Percentiles rank a stretch among this genome's conserved stretches.
phyloP scores from a whole-genome alignment of 1,140 invertebrate species.

The Ectropis grisescens region DNA sequence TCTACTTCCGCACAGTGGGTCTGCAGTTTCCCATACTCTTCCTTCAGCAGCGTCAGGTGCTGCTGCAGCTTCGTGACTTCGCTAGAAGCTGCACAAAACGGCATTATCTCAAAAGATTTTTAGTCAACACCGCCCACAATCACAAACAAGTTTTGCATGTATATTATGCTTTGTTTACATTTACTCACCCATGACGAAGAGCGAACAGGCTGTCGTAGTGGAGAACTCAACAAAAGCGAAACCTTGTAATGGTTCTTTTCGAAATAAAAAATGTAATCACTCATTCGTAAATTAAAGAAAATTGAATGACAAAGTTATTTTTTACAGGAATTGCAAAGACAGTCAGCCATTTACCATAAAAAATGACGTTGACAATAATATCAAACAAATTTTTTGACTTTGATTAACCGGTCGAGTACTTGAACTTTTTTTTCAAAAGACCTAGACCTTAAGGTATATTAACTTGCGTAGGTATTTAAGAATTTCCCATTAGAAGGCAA shows the following conservation, averaged over 20 bases:
- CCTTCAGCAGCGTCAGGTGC: constrained; percentile 86
- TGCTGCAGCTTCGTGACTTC: constrained; percentile 87
- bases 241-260: not conserved
- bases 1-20: constrained; percentile 86
- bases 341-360: not conserved
- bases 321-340: not conserved
- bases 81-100: constrained; percentile 51
- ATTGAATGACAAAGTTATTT: too few species aligned
- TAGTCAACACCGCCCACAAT: constrained; percentile 55
- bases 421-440: too few species aligned
- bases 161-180: constrained; percentile 11
- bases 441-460: too few species aligned
- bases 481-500: too few species aligned
- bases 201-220: constrained; percentile 1
- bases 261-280: constrained; percentile 4
- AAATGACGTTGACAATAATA: too few species aligned
- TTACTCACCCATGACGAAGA: constrained; percentile 51
- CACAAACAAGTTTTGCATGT: constrained; percentile 15
- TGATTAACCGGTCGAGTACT: too few species aligned
- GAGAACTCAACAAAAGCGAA: constrained; percentile 3
- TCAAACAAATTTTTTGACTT: too few species aligned
- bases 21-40: constrained; percentile 93
- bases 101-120: constrained; percentile 27
- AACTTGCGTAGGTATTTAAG: too few species aligned
- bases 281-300: too few species aligned